Base-by-base conservation (phyloP, 2,113 vertebrate genomes). In the Chaetodon trifascialis region DNA sequence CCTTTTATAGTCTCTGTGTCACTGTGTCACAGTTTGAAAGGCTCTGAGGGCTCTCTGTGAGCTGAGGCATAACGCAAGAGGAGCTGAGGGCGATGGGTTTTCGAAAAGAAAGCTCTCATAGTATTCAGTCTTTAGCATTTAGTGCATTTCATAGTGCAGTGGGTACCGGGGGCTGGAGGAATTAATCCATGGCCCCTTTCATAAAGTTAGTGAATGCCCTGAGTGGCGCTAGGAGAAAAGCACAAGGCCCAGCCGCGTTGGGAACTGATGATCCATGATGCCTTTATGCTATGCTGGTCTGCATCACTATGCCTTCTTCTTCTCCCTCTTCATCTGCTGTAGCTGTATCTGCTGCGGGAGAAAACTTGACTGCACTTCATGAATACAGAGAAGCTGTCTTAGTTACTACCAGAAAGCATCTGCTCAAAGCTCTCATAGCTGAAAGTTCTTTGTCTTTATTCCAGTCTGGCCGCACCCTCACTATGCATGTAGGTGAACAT, bases 251-350 rank as follows among this genome's bases (percentile, higher is more conserved):
- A 67, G 75, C 64, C 83, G 85, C 72, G 76, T 71, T 81, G 56
- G 58, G 69, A 94, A 89, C 92, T 93, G 85, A 84, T 94, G 93
- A 94, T 93, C 92, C 92, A 94, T 94, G 87, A 95, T 93, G 88
- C 69, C 73, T 93, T 94, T 92, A 89, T 92, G 69, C 65, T 40
- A 51, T 54, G 73, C 83, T 73, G 60, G 25, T 90, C 83, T 85
- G 76, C 85, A 83, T 84, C 67, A 85, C 67, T 73, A 76, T 80
- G 54, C 42, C 40, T 69, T 67, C 76, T 78, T 79, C 49, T 60
- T 62, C 79, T 56, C 68, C 49, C 44, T 86, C 51, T 69, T 85
- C 70, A 59, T 85, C 79, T 64, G 25, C 72, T 75, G 67, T 62
- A 63, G 74, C 63, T 86, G 66, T 77, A 79, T 87, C 19, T 88